These are phyloP conservation scores for Acestrorhynchus altus DNA, from an alignment of 2,797 vertebrate species.

Conservation along the genomic window DNA sequence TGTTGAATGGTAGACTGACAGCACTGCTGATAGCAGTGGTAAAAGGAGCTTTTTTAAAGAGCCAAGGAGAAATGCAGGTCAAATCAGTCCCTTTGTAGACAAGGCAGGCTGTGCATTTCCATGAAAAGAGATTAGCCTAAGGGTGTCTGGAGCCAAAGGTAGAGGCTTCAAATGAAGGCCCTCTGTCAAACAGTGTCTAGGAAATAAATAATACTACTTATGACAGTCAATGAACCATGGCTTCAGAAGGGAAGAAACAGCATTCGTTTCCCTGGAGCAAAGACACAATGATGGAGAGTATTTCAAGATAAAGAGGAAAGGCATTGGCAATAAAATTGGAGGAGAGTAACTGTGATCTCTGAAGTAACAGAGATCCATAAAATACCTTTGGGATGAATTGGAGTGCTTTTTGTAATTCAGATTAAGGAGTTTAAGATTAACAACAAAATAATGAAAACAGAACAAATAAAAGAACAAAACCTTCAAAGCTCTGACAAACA, in stretches of 20 bases:
- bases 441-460: no score
- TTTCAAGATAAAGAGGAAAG: neutral
- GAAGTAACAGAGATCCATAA: no score
- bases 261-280: conserved; percentile 35
- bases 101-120: conserved; percentile 24
- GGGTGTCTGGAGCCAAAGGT: conserved; percentile 23
- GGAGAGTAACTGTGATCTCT: no score
- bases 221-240: conserved; percentile 34
- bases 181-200: conserved; percentile 21
- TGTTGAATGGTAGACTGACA: conserved; percentile 35
- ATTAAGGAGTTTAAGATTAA: no score
- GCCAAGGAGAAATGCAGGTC: conserved; percentile 40
- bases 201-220: conserved; percentile 43
- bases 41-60: conserved; percentile 41
- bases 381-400: no score
- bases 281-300: neutral
- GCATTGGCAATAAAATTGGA: neutral
- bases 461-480: no score
- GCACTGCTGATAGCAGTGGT: conserved; percentile 39
- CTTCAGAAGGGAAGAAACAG: conserved; percentile 25
- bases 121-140: conserved; percentile 31
- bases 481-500: no score
- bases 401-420: no score
- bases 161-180: conserved; percentile 27
- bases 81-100: conserved; percentile 41